Conservation (phyloP, 2,888 invertebrate species). For the Lottia gigantea region DNA sequence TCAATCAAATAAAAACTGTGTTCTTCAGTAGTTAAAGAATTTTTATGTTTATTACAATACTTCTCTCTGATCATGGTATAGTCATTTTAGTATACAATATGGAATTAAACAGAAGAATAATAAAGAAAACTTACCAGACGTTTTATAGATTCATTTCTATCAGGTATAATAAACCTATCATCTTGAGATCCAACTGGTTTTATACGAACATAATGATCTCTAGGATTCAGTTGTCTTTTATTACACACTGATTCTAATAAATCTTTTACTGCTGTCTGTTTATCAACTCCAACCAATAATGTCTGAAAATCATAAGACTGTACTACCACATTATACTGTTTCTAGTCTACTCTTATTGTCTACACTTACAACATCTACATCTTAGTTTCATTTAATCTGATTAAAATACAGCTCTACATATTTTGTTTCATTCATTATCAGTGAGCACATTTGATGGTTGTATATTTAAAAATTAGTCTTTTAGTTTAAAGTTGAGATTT, state of each 20-base stretch:
- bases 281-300: conserved; percentile 55
- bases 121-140: conserved; percentile 70
- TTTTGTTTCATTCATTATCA: no score
- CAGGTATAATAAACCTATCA: conserved; percentile 91
- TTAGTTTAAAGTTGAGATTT: no score
- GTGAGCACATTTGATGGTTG: no score
- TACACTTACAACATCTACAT: no score
- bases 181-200: conserved; percentile 88
- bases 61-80: no score
- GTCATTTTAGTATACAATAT: no score
- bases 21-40: no score
- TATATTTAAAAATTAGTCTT: no score
- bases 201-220: conserved; percentile 91
- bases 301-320: conserved; percentile 52
- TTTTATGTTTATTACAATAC: no score
- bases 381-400: no score
- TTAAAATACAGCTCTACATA: no score
- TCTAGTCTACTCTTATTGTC: not conserved
- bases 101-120: not conserved
- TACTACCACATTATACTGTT: conserved; percentile 19
- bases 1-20: no score
- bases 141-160: conserved; percentile 92
- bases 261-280: conserved; percentile 90
- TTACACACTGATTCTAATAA: conserved; percentile 92
- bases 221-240: conserved; percentile 89